phyloP scores from a whole-genome alignment of 2,797 vertebrate species.

The Gouania willdenowi region DNA sequence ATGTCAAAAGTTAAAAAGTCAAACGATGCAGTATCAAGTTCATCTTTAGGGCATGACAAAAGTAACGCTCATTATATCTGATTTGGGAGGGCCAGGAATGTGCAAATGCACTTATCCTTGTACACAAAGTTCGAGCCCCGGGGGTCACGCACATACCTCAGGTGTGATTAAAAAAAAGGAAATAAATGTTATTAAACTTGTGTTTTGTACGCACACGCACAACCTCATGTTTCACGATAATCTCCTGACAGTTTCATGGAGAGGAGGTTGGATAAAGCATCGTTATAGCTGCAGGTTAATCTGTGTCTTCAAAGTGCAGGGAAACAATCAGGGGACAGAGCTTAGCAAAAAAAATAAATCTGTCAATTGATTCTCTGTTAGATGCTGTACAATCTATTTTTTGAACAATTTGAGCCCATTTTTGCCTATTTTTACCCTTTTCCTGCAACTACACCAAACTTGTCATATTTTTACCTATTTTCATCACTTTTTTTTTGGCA shows the following conservation, averaged over 20 bases:
- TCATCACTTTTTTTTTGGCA: too few species aligned
- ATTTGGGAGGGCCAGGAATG: slow-evolving; percentile 48
- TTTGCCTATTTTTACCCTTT: too few species aligned
- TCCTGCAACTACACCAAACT: too few species aligned
- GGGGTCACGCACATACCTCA: not conserved
- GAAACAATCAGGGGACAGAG: slow-evolving; percentile 12
- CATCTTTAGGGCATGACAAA: slow-evolving; percentile 63
- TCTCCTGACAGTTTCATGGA: slow-evolving; percentile 24
- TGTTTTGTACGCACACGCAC: not conserved
- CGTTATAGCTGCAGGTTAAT: slow-evolving; percentile 54
- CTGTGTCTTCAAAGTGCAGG: slow-evolving; percentile 34
- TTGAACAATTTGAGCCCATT: too few species aligned
- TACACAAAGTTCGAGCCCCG: slow-evolving; percentile 7
- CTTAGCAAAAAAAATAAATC: slow-evolving; percentile 26
- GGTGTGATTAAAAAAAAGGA: not conserved
- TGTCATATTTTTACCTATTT: too few species aligned
- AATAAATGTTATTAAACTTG: not conserved
- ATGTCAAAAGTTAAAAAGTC: slow-evolving; percentile 61
- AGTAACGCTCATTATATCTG: slow-evolving; percentile 58
- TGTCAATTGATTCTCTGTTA: too few species aligned
- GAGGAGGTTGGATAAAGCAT: slow-evolving; percentile 40
- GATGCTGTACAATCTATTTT: too few species aligned
- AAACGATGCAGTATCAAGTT: slow-evolving; percentile 58
- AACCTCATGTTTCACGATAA: not conserved
- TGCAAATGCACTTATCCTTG: slow-evolving; percentile 26